These are phyloP conservation scores for Hydropsyche betteni DNA, from an alignment of 2,888 invertebrate genomes.

Conservation along the genomic window DNA sequence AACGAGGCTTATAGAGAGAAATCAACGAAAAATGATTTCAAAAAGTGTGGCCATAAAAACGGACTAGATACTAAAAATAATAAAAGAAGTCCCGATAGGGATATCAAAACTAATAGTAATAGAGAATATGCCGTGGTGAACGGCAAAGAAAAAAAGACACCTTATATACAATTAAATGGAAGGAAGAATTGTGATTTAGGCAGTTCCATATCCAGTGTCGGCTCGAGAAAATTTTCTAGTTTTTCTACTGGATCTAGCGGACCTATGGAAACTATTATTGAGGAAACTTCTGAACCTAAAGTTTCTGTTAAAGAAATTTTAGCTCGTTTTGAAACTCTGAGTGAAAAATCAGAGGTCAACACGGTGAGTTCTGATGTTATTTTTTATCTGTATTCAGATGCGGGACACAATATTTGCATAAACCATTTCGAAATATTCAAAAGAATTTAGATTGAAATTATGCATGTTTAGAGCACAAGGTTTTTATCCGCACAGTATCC, in stretches of 20 bases:
- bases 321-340: slow-evolving; percentile 80
- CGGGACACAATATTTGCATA: background rate
- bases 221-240: slow-evolving; percentile 56
- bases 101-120: slow-evolving; percentile 34
- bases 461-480: background rate
- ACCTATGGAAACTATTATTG: slow-evolving; percentile 84
- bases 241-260: slow-evolving; percentile 69
- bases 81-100: slow-evolving; percentile 28
- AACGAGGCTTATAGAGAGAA: slow-evolving; percentile 51
- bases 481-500: too few species aligned
- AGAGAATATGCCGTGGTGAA: slow-evolving; percentile 37
- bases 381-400: slow-evolving; percentile 1
- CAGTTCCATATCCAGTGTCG: slow-evolving; percentile 36
- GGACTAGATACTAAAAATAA: slow-evolving; percentile 36
- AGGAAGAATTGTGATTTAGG: slow-evolving; percentile 37
- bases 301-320: slow-evolving; percentile 84
- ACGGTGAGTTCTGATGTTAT: background rate
- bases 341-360: slow-evolving; percentile 60
- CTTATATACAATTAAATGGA: slow-evolving; percentile 23
- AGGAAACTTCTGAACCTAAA: slow-evolving; percentile 81
- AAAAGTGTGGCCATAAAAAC: slow-evolving; percentile 50
- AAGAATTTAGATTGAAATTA: background rate
- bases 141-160: slow-evolving; percentile 54
- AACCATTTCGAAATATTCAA: background rate
- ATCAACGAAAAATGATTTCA: slow-evolving; percentile 50